Evolutionary conservation across 2,113 vertebrate genomes (phyloP), one percentile per base, ranked within the genome.

Genomic region (Synodontis membranacea): DNA sequence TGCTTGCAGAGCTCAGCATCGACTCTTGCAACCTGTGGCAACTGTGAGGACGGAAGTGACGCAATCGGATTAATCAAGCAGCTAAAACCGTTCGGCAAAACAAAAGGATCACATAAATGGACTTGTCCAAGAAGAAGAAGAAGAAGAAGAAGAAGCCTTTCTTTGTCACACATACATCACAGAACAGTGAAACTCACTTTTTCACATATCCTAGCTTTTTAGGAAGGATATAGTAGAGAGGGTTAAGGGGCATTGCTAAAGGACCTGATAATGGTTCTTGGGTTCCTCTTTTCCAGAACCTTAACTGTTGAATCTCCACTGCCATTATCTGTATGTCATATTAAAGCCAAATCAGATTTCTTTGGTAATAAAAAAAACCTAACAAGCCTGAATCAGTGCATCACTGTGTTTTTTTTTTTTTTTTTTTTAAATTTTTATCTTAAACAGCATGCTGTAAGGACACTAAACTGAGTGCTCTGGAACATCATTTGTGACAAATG

Each of bases 1-100:
- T 96, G 66, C 97, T 98, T 89, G 95, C 87, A 0, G 97, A 98
- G 92, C 96, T 97, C 87, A 98, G 93, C 91, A 98, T 89, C 21
- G 97, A 98, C 56, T 97, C 96, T 88, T 96, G 96, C 7, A 94
- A 72, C 64, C 91, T 95, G 92, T 98, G 97, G 82, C 97, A 98
- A 89, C 96, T 97, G 87, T 42, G 66, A 54, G 87, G 64, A 50
- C 86, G 7, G 23, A 76, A 79, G 10, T 52, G n/a, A 72, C 25
- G 28, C 14, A 39, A 85, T 87, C 10, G 64, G 86, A 23, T 2
- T 11, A 87, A 48, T 21, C 81, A 86, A 31, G 37, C 37, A 25
- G 4, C 10, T 79, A 9, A 54, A 54, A 10, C 19, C 12, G 76
- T 52, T 54, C 31, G 37, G 48, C 10, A 37, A 28, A 46, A 42